phyloP scores from a whole-genome alignment of 2,888 invertebrate species.

The Aspidapion aeneum region DNA sequence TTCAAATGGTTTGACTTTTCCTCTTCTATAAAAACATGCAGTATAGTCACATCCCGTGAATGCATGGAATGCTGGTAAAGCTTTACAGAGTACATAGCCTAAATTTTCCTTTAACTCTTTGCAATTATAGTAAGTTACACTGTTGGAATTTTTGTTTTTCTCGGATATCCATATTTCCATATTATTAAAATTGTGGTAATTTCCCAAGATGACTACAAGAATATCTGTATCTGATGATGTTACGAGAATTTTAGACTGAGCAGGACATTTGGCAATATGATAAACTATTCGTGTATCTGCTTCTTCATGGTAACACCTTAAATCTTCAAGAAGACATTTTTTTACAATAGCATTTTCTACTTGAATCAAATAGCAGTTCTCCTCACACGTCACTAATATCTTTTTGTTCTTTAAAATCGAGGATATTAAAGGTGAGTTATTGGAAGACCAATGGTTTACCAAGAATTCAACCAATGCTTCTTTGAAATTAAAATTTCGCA shows the following conservation, averaged over 20 bases:
- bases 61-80: slow-evolving; percentile 36
- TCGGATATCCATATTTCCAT: slow-evolving; percentile 25
- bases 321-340: slow-evolving; percentile 13
- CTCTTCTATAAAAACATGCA: slow-evolving; percentile 34
- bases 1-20: slow-evolving; percentile 35
- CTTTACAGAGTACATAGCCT: slow-evolving; percentile 26
- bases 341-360: slow-evolving; percentile 21
- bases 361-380: slow-evolving; percentile 29
- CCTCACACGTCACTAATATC: slow-evolving; percentile 23
- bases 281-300: slow-evolving; percentile 23
- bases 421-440: slow-evolving; percentile 25
- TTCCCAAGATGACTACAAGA: slow-evolving; percentile 27
- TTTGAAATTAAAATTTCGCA: slow-evolving; percentile 24
- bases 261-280: slow-evolving; percentile 15
- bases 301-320: slow-evolving; percentile 24
- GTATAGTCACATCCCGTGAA: slow-evolving; percentile 35
- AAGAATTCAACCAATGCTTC: slow-evolving; percentile 34
- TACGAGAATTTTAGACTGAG: slow-evolving; percentile 22
- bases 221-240: slow-evolving; percentile 30
- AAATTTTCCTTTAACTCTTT: slow-evolving; percentile 27
- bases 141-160: slow-evolving; percentile 26
- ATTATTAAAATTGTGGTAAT: slow-evolving; percentile 21
- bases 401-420: slow-evolving; percentile 30
- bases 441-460: slow-evolving; percentile 31
- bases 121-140: slow-evolving; percentile 24